These are phyloP conservation scores for Synchiropus splendidus DNA, from an alignment of 2,113 vertebrate genomes.

Conservation along the genomic window DNA sequence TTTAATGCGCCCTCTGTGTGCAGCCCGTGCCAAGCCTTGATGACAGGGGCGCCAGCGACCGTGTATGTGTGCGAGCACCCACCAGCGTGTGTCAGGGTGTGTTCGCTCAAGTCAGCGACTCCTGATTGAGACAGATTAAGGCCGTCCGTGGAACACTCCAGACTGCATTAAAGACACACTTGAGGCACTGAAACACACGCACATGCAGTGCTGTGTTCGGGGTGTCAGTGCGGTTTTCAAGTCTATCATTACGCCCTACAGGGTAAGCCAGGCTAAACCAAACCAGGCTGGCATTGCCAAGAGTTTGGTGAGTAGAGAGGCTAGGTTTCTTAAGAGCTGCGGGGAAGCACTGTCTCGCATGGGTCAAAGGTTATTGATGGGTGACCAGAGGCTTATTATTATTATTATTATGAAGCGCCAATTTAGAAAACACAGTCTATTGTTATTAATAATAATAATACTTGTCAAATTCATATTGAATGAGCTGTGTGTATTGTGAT, in stretches of 20 bases:
- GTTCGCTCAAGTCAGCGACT: slow-evolving; percentile 20
- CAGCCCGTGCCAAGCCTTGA: slow-evolving; percentile 35
- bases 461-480: too few species aligned
- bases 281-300: slow-evolving; percentile 42
- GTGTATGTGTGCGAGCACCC: slow-evolving; percentile 11
- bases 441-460: too few species aligned
- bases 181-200: slow-evolving; percentile 11
- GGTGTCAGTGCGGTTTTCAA: slow-evolving; percentile 51
- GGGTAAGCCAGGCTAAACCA: slow-evolving; percentile 39
- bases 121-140: slow-evolving; percentile 32
- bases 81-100: slow-evolving; percentile 24
- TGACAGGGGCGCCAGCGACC: slow-evolving; percentile 43
- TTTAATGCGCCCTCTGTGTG: slow-evolving; percentile 45
- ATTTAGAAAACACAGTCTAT: too few species aligned
- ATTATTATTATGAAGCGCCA: too few species aligned
- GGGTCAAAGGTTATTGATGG: slow-evolving; percentile 8
- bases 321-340: slow-evolving; percentile 35
- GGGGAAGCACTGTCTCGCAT: slow-evolving; percentile 23
- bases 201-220: slow-evolving; percentile 29
- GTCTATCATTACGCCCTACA: slow-evolving; percentile 49
- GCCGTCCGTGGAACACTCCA: slow-evolving; percentile 21
- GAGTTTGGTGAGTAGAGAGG: slow-evolving; percentile 11
- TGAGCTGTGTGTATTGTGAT: too few species aligned
- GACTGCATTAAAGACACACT: slow-evolving; percentile 20
- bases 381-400: background rate